A percentile compares a stretch with the other conserved stretches of the same genome.
Evolutionary conservation across 2,797 vertebrate species (phyloP).

Genomic region (Adelosebastes latens): DNA sequence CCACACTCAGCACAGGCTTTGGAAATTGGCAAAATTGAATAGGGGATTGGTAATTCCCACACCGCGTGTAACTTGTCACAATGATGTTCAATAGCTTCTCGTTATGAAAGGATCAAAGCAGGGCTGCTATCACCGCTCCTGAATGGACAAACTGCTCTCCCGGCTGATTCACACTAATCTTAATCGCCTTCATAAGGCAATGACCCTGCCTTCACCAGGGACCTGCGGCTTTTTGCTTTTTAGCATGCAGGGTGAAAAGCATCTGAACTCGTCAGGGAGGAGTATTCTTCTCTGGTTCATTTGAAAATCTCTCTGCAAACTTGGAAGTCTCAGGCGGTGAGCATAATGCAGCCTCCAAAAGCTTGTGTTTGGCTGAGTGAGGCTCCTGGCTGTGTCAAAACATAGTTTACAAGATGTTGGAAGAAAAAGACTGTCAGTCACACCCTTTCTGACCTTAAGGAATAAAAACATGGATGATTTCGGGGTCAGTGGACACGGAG

Average conservation of each 20-base stretch:
- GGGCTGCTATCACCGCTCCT: conserved; percentile 30
- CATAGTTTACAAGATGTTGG: background rate
- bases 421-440: background rate
- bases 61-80: conserved; percentile 59
- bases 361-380: background rate
- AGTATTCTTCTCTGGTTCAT: conserved; percentile 10
- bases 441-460: background rate
- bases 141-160: conserved; percentile 47
- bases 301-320: conserved; percentile 27
- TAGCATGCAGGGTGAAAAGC: conserved; percentile 11
- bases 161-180: conserved; percentile 43
- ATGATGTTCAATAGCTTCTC: conserved; percentile 41
- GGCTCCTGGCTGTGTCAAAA: conserved; percentile 1
- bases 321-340: background rate
- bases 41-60: conserved; percentile 54
- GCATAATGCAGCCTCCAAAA: conserved; percentile 3
- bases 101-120: conserved; percentile 63
- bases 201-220: conserved; percentile 17
- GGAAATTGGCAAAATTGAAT: conserved; percentile 49
- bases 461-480: background rate
- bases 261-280: conserved; percentile 15
- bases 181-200: conserved; percentile 44
- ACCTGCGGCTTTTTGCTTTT: conserved; percentile 29
- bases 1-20: conserved; percentile 43
- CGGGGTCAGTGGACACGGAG: background rate